These are phyloP conservation scores for Spongilla lacustris DNA, from an alignment of 37 sponge, comb jelly and placozoan genomes.

Conservation along the genomic window DNA sequence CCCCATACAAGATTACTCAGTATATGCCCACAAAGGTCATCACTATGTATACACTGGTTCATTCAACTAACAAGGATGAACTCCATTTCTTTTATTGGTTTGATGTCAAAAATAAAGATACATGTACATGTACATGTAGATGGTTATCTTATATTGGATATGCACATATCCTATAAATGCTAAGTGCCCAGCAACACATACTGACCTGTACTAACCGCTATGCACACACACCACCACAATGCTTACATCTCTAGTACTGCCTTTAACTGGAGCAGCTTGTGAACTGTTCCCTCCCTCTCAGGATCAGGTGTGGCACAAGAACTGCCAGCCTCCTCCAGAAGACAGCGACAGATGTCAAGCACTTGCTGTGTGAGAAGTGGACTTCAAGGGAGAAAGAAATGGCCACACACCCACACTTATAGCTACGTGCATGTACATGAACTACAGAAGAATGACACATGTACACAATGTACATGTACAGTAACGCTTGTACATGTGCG, in stretches of 20 bases:
- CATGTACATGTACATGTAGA: not conserved
- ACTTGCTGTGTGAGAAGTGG: conserved; percentile 59
- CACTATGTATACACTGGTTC: no score
- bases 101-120: conserved; percentile 21
- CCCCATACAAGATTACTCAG: no score
- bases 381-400: not conserved
- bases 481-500: no score
- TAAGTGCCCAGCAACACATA: no score
- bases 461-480: not conserved
- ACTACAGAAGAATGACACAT: no score
- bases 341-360: conserved; percentile 73
- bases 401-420: not conserved
- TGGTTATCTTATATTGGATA: no score
- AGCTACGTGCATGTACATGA: no score
- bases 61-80: no score
- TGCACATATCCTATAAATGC: no score
- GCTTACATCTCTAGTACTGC: conserved; percentile 95
- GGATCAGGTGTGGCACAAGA: not conserved
- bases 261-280: conserved; percentile 80
- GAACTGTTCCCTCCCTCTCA: conserved; percentile 41
- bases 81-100: no score
- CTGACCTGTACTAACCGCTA: no score
- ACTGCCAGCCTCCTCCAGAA: conserved; percentile 35
- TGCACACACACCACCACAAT: not conserved
- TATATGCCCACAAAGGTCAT: no score